Evolutionary conservation across 2,113 vertebrate species (phyloP), one percentile per base, ranked within the genome.

Genomic region (Syngnathoides biaculeatus): DNA sequence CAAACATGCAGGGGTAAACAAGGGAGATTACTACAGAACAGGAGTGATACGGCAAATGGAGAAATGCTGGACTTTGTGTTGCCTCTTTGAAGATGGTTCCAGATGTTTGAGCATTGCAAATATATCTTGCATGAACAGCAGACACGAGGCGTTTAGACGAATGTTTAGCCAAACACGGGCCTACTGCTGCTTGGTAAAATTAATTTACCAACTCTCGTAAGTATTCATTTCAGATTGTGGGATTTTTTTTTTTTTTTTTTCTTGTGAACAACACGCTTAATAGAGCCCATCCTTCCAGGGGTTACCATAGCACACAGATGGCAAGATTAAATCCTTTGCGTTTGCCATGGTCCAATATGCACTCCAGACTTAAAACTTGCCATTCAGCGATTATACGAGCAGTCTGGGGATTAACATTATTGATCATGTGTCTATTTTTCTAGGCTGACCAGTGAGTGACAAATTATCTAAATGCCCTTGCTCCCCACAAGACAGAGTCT

Each of bases 71-170:
- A 8, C 62, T 0, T 67, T 55, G 53, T 64, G 61, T 64, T 38
- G 52, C 65, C 45, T 40, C 75, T 85, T 85, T 82, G 81, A 84
- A 84, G 64, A 39, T 53, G 39, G 68, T 73, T 73, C 78, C 76
- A 85, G 67, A 79, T 92, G 83, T 86, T 84, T 85, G 67, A 79
- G 68, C 64, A 82, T 75, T 65, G 79, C 77, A 89, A 82, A 86
- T 71, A 88, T 11, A 56, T 57, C 26, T 57, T 65, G 60, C 66
- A 63, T 67, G 70, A 72, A 35, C 35, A 12, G 38, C 72, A 67
- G 59, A 47, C 35, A 50, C 67, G 55, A 43, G 20, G 35, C 30
- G 74, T 75, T 78, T 50, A 73, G 66, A 17, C 64, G 57, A 2
- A 60, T 20, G 30, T 72, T 64, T 59, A 19, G 47, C 43, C 53